phyloP scores from a whole-genome alignment of 2,113 vertebrate genomes.

The Rhagologus leucostigma region DNA sequence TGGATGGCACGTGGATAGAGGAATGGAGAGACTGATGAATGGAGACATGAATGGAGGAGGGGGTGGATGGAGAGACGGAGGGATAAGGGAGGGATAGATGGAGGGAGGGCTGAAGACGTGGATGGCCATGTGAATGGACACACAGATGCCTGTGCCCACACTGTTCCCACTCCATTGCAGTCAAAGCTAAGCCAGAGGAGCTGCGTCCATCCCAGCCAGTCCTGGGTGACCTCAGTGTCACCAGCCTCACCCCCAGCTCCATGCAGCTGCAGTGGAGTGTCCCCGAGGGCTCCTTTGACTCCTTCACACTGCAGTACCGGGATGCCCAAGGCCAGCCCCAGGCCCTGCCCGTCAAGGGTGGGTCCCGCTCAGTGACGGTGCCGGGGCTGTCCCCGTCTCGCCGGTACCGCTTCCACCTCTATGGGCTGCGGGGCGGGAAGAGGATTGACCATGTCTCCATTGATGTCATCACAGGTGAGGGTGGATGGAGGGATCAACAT shows the following conservation, averaged over 20 bases:
- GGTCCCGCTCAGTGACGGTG: rapidly evolving
- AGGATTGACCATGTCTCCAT: neutral
- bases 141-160: neutral
- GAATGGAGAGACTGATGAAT: neutral
- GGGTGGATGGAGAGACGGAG: neutral
- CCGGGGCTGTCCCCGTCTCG: neutral
- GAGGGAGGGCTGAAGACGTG: neutral
- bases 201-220: neutral
- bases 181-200: neutral
- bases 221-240: neutral
- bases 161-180: neutral
- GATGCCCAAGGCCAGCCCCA: constrained; percentile 8
- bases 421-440: neutral
- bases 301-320: constrained; percentile 37
- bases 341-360: neutral
- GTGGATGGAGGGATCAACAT: neutral
- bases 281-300: constrained; percentile 37
- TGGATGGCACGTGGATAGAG: neutral
- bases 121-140: neutral
- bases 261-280: constrained; percentile 25
- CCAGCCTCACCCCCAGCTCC: rapidly evolving
- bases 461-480: neutral
- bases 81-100: neutral
- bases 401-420: neutral
- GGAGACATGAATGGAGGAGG: neutral